phyloP scores from a whole-genome alignment of 1,140 invertebrate genomes.

The Ceratosolen fusciceps region DNA sequence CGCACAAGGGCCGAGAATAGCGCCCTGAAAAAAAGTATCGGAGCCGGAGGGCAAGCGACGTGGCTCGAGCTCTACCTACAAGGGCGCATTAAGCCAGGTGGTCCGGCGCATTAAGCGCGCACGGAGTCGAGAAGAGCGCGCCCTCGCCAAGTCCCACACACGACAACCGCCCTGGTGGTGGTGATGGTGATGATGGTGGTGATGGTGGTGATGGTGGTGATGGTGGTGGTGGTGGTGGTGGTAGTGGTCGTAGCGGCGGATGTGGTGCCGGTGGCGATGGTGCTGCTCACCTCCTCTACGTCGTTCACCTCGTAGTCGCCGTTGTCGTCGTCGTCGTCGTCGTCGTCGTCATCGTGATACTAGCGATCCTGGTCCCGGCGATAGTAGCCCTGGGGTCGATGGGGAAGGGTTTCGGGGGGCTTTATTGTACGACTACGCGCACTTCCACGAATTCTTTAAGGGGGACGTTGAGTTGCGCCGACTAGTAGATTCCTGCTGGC shows the following conservation, averaged over 20 bases:
- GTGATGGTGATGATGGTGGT: too few species aligned
- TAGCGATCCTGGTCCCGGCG: too few species aligned
- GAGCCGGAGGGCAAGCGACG: slow-evolving; percentile 1
- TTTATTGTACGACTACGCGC: slow-evolving; percentile 8
- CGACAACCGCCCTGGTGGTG: too few species aligned
- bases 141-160: neutral
- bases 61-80: slow-evolving; percentile 50
- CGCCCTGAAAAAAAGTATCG: slow-evolving; percentile 33
- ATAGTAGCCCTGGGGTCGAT: neutral
- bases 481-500: too few species aligned
- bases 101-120: slow-evolving; percentile 43
- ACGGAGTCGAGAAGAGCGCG: neutral
- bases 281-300: too few species aligned
- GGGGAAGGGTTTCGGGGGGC: slow-evolving; percentile 30
- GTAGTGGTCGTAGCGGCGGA: too few species aligned
- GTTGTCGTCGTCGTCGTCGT: too few species aligned
- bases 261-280: too few species aligned
- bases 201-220: too few species aligned
- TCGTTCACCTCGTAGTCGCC: too few species aligned
- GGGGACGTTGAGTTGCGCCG: neutral
- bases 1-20: slow-evolving; percentile 51
- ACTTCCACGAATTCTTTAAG: slow-evolving; percentile 23
- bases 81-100: slow-evolving; percentile 47
- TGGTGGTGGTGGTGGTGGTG: too few species aligned
- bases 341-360: too few species aligned